Evolutionary conservation across 2,113 vertebrate genomes (phyloP).

Genomic region (Nyctibius bracteatus): DNA sequence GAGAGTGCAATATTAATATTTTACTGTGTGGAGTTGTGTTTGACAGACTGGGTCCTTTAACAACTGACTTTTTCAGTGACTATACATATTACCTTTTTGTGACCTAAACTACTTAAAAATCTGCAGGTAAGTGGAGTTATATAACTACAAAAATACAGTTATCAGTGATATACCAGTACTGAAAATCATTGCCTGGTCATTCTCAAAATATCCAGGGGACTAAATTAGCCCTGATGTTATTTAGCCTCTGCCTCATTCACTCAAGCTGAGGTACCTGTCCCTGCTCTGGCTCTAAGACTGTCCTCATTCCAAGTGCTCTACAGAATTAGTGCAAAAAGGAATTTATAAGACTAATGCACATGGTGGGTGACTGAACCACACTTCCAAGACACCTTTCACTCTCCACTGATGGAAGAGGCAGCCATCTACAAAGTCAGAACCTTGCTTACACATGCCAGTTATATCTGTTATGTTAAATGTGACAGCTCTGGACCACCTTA

Average conservation of each 20-base stretch:
- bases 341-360: not conserved
- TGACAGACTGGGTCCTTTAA: not conserved
- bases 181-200: not conserved
- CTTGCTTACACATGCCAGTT: not conserved
- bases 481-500: fast-evolving
- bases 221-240: not conserved
- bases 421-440: not conserved
- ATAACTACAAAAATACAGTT: not conserved
- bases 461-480: fast-evolving
- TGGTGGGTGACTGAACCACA: not conserved
- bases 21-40: not conserved
- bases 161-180: not conserved
- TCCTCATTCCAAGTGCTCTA: not conserved
- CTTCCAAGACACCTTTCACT: not conserved
- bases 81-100: not conserved
- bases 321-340: not conserved
- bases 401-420: not conserved
- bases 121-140: not conserved
- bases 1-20: not conserved
- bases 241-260: not conserved
- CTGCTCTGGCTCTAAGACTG: not conserved
- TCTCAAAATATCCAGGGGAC: not conserved
- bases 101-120: not conserved
- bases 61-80: not conserved
- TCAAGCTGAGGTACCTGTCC: not conserved